Evolutionary conservation across 2,797 vertebrate genomes (phyloP).

Genomic region (Champsocephalus gunnari): DNA sequence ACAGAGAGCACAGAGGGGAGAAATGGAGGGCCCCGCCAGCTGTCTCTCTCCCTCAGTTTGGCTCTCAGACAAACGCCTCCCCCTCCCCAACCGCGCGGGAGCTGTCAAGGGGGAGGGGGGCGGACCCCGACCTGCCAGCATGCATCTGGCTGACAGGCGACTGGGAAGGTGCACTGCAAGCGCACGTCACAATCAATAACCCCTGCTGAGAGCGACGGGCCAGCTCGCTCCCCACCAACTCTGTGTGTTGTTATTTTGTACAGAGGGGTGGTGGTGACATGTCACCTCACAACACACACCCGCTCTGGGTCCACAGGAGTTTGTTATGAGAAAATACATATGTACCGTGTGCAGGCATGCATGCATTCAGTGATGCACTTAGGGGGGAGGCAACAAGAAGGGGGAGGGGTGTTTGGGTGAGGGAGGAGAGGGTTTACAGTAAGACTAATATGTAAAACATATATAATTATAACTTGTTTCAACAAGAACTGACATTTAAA

Average conservation of each 20-base stretch:
- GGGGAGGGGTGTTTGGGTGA: not conserved
- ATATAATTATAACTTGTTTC: too few relatives aligned
- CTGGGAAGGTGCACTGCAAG: conserved; percentile 89
- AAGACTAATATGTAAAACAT: not conserved
- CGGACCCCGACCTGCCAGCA: conserved; percentile 84
- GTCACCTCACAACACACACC: conserved; percentile 66
- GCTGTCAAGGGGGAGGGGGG: conserved; percentile 75
- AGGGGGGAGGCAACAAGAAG: too few relatives aligned
- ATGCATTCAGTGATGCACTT: conserved; percentile 32
- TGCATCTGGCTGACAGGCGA: conserved; percentile 84
- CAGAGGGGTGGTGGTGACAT: conserved; percentile 16
- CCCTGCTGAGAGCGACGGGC: conserved; percentile 80
- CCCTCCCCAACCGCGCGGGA: conserved; percentile 76
- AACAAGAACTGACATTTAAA: too few relatives aligned
- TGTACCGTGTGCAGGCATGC: conserved; percentile 58
- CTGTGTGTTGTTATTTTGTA: conserved; percentile 62
- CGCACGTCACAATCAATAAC: conserved; percentile 90
- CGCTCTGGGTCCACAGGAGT: conserved; percentile 61
- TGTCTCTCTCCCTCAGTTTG: conserved; percentile 53
- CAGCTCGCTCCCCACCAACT: conserved; percentile 47
- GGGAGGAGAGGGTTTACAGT: not conserved
- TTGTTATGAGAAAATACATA: conserved; percentile 72
- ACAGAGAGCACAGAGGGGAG: conserved; percentile 30
- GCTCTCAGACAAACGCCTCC: conserved; percentile 55
- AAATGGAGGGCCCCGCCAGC: conserved; percentile 53